These are phyloP conservation scores for Cydia amplana DNA, from an alignment of 1,140 invertebrate genomes.

Conservation along the genomic window DNA sequence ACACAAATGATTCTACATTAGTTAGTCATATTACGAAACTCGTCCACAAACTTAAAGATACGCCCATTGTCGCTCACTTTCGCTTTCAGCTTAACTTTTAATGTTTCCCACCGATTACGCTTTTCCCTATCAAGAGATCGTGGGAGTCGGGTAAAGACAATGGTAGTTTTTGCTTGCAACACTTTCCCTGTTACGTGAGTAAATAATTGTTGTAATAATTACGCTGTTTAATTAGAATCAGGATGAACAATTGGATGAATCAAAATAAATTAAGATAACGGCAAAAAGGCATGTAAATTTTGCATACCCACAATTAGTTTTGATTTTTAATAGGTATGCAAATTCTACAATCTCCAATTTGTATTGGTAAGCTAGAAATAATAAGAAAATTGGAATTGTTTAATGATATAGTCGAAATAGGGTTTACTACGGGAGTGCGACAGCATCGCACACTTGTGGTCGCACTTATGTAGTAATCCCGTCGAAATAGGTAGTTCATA, in stretches of 20 bases:
- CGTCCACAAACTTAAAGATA: constrained; percentile 37
- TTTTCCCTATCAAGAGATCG: constrained; percentile 72
- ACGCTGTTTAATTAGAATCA: constrained; percentile 51
- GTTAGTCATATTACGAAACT: constrained; percentile 37
- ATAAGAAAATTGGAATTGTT: no score
- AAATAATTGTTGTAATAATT: constrained; percentile 66
- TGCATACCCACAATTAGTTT: no score
- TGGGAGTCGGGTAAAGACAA: constrained; percentile 63
- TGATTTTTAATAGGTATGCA: no score
- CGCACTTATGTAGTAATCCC: no score
- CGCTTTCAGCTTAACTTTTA: constrained; percentile 54
- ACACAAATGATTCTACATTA: neutral
- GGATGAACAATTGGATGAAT: constrained; percentile 25
- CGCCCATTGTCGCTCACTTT: constrained; percentile 60
- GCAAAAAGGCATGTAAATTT: constrained; percentile 1
- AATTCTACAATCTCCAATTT: no score
- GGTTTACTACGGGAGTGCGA: no score
- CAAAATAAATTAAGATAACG: neutral
- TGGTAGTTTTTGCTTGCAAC: constrained; percentile 60
- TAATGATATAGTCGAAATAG: no score
- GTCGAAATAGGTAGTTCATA: no score
- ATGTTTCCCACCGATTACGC: constrained; percentile 65
- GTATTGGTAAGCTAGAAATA: no score
- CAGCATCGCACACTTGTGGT: no score
- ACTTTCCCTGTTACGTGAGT: constrained; percentile 66